Base-by-base conservation (phyloP, 2,888 invertebrate species). In the Pollenia labialis region DNA sequence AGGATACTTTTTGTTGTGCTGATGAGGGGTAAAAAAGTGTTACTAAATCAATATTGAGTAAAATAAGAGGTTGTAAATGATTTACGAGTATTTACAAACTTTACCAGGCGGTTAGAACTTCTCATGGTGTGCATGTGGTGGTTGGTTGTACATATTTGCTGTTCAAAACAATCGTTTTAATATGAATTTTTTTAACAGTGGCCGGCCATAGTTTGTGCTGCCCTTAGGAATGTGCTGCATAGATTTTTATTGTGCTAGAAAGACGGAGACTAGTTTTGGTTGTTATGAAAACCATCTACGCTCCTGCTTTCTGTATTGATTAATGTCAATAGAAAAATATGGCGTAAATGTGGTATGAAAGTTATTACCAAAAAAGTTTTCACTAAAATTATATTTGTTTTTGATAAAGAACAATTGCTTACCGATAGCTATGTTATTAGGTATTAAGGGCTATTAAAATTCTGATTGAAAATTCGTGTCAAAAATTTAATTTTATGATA, bases 381-480 rank as follows among this genome's bases (percentile, higher is more conserved):
- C 4, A 48, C 14, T 71, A 76, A 62, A 50, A 60, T 50, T 66
- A 32, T 89, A 90, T 68, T 89, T 86, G 77, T 60, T 89, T 90
- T 89, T 89, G 92, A 91, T 91, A 91, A 90, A 87, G 88, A 32
- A 58, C 72, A 52, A 74, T 77, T 77, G 72, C 75, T 82, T 64
- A 75, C 62, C 23, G 62, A 79, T 80, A 80, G 54, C 12, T 50
- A 64, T 79, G 82, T 56, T 72, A 18, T 44, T 11, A 91, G 91
- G 92, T 91, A 92, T 92, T 91, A 91, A 91, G 90, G 60, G 90
- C 90, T 90, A 92, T 92, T 93, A 93, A 92, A 92, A 92, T 93
- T 93, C 92, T 92, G 92, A 92, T 92, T 92, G 93, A 93, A 93
- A 93, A 92, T 90, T 90, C 88, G 88, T 91, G 91, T 91, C 92